These are phyloP conservation scores for Stratiolaelaps scimitus DNA, from an alignment of 1,140 invertebrate species.

Conservation along the genomic window DNA sequence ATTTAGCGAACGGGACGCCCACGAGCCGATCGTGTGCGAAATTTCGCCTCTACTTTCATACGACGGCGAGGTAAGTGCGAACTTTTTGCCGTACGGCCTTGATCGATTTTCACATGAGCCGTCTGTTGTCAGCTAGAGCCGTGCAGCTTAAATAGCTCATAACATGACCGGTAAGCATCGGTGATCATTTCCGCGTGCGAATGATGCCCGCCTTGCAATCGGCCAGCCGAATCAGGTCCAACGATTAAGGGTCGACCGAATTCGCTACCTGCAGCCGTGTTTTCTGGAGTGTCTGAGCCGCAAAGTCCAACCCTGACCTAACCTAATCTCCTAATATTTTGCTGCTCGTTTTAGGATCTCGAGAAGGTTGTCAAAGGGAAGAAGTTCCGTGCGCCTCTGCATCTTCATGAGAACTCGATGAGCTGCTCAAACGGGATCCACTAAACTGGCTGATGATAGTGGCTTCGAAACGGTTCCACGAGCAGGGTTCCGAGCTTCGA, in stretches of 20 bases:
- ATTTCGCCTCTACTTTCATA: slow-evolving; percentile 84
- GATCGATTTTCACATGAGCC: background rate
- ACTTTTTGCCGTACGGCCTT: background rate
- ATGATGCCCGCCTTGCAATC: no score
- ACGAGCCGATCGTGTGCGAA: slow-evolving; percentile 60
- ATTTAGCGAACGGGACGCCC: slow-evolving; percentile 42
- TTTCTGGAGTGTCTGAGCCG: no score
- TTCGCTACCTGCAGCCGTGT: no score
- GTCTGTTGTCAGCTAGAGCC: background rate
- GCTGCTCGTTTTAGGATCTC: slow-evolving; percentile 46
- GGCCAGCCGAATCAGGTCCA: no score
- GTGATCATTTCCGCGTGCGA: slow-evolving; percentile 7
- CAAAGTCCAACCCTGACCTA: no score
- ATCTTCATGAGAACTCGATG: background rate
- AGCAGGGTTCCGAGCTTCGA: no score
- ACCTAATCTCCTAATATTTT: no score
- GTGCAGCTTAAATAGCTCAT: background rate
- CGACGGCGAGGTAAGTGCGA: slow-evolving; percentile 56
- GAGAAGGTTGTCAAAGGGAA: slow-evolving; percentile 52
- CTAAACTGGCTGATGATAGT: no score
- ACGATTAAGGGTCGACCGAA: no score
- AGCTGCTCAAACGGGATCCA: no score
- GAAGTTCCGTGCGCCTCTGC: slow-evolving; percentile 54
- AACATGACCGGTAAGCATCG: background rate
- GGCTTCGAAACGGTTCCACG: no score